phyloP scores from a whole-genome alignment of 2,113 vertebrate genomes.

The Gorsachius goisagi region DNA sequence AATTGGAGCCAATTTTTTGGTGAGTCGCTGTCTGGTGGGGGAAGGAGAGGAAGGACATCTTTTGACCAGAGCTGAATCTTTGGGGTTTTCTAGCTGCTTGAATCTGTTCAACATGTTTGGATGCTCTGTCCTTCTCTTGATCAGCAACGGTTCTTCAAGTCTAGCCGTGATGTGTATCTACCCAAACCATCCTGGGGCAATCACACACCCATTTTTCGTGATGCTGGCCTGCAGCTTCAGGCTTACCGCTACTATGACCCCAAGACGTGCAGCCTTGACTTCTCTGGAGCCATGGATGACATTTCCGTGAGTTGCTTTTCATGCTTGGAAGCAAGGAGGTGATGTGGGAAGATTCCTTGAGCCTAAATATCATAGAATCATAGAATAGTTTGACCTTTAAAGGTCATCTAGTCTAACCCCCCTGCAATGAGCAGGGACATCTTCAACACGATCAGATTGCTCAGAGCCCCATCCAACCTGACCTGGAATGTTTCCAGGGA shows the following conservation, averaged over 20 bases:
- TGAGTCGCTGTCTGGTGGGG: slow-evolving; percentile 55
- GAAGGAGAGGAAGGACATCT: not conserved
- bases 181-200: slow-evolving; percentile 98
- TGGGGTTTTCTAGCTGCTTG: not conserved
- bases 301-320: slow-evolving; percentile 85
- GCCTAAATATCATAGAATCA: not conserved
- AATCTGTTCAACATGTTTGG: not conserved
- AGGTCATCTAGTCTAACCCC: not conserved
- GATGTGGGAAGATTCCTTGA: not conserved
- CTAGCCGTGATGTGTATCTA: slow-evolving; percentile 86
- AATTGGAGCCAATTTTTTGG: slow-evolving; percentile 92
- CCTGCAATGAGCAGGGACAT: not conserved
- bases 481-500: not conserved
- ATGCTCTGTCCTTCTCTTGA: not conserved
- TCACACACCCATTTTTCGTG: slow-evolving; percentile 96
- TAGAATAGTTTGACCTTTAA: not conserved
- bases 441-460: not conserved
- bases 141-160: slow-evolving; percentile 91
- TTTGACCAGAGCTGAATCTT: not conserved
- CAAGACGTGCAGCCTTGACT: slow-evolving; percentile 93
- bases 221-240: slow-evolving; percentile 92
- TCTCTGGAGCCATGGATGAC: slow-evolving; percentile 90
- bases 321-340: not conserved
- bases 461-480: not conserved
- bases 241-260: slow-evolving; percentile 94